A percentile compares a stretch with the other conserved stretches of the same genome.
Evolutionary conservation across 1,140 invertebrate genomes (phyloP).

Genomic region (Heliconius congener): DNA sequence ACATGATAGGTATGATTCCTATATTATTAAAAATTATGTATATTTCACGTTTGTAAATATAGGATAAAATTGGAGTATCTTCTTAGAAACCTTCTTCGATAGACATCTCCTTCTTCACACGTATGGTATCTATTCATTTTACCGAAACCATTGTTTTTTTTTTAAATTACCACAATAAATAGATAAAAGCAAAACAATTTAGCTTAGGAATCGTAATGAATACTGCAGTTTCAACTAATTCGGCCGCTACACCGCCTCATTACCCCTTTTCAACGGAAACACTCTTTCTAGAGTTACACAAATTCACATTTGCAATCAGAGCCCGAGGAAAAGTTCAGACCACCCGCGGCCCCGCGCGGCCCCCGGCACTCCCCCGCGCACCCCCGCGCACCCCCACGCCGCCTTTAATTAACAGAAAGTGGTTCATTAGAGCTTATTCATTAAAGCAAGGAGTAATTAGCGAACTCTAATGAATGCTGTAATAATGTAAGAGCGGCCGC

Average conservation of each 20-base stretch:
- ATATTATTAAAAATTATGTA: too few species aligned
- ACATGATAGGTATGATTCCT: too few species aligned
- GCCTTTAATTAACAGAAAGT: conserved; percentile 93
- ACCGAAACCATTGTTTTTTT: neutral
- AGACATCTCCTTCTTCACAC: too few species aligned
- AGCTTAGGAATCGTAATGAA: conserved; percentile 47
- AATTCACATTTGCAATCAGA: conserved; percentile 82
- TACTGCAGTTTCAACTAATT: conserved; percentile 71
- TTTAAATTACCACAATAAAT: neutral
- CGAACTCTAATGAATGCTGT: conserved; percentile 89
- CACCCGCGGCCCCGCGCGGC: conserved; percentile 42
- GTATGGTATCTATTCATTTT: neutral
- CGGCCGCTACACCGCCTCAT: conserved; percentile 73
- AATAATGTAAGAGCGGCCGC: conserved; percentile 83
- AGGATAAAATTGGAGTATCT: too few species aligned
- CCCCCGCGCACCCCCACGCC: conserved; percentile 61
- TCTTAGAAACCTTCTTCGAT: too few species aligned
- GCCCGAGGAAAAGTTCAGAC: conserved; percentile 75
- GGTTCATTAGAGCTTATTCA: conserved; percentile 93
- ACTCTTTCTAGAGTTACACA: conserved; percentile 79
- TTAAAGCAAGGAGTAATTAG: conserved; percentile 93
- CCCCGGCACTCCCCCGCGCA: conserved; percentile 31
- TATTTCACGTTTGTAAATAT: too few species aligned
- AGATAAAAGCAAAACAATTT: conserved; percentile 22
- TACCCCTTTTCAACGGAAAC: conserved; percentile 78